Evolutionary conservation across 2,888 invertebrate genomes (phyloP).

Genomic region (Nebria salina): DNA sequence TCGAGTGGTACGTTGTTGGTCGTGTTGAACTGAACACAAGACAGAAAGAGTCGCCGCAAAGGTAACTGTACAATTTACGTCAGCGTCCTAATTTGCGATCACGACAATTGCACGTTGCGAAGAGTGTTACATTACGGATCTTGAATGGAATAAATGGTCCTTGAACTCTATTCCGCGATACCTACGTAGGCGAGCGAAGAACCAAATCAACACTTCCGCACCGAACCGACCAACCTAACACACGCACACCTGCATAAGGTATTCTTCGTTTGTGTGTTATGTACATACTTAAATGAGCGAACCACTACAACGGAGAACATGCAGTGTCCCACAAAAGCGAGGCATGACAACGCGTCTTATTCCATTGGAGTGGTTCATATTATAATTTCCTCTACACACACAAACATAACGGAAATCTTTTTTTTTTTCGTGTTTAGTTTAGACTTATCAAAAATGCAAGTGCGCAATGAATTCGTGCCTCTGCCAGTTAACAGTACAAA

Average conservation of each 20-base stretch:
- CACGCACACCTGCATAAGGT: constrained; percentile 11
- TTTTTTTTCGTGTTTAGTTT: neutral
- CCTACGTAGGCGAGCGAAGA: constrained; percentile 13
- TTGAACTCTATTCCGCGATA: constrained; percentile 18
- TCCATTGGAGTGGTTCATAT: neutral
- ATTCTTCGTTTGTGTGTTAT: neutral
- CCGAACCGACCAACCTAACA: neutral
- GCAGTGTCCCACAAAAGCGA: too few relatives aligned
- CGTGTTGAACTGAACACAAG: neutral
- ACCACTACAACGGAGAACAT: too few relatives aligned
- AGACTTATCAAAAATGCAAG: constrained; percentile 14
- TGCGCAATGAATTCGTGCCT: constrained; percentile 7
- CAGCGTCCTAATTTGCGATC: constrained; percentile 32
- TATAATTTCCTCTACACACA: neutral
- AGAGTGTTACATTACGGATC: constrained; percentile 25
- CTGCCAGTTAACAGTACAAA: neutral
- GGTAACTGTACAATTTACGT: constrained; percentile 41
- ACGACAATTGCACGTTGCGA: constrained; percentile 16
- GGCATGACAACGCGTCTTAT: neutral
- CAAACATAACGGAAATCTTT: constrained; percentile 15
- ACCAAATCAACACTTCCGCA: constrained; percentile 12
- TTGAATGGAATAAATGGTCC: constrained; percentile 18
- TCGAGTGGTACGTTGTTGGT: neutral
- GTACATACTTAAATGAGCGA: neutral
- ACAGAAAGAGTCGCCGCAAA: constrained; percentile 6